Percentiles rank a stretch among this genome's conserved stretches.
Evolutionary conservation across 2,888 invertebrate genomes (phyloP).

Genomic region (Drosophila falleni): DNA sequence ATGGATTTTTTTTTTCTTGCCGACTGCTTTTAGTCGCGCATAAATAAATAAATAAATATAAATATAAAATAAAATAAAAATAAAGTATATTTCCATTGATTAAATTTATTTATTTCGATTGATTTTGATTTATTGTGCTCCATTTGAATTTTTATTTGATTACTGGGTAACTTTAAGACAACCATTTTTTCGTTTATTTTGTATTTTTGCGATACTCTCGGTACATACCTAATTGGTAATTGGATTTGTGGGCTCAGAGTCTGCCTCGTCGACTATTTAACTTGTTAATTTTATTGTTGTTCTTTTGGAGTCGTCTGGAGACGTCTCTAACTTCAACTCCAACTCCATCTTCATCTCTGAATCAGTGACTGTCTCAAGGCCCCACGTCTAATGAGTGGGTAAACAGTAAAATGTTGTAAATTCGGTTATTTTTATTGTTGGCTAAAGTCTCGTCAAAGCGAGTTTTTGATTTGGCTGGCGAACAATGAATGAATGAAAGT

Average conservation of each 20-base stretch:
- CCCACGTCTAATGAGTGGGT: slow-evolving; percentile 72
- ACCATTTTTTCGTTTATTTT: background rate
- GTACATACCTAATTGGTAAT: slow-evolving; percentile 64
- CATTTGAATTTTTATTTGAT: background rate
- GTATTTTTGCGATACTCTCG: slow-evolving; percentile 14
- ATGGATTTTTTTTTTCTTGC: too few relatives aligned
- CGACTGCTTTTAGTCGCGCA: too few relatives aligned
- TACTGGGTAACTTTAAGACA: slow-evolving; percentile 3
- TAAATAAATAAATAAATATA: too few relatives aligned
- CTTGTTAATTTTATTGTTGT: slow-evolving; percentile 81
- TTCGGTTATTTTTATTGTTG: slow-evolving; percentile 26
- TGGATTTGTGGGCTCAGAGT: slow-evolving; percentile 76
- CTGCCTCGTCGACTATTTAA: slow-evolving; percentile 72
- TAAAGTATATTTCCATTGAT: background rate
- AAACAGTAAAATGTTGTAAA: slow-evolving; percentile 71
- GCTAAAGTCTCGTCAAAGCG: slow-evolving; percentile 27
- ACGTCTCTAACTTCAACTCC: background rate
- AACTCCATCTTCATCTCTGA: background rate
- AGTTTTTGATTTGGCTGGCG: slow-evolving; percentile 31
- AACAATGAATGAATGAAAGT: slow-evolving; percentile 37
- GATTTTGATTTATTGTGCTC: too few relatives aligned
- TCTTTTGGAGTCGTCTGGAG: slow-evolving; percentile 68
- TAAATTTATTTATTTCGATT: background rate
- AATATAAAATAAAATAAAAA: too few relatives aligned
- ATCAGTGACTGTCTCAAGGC: slow-evolving; percentile 33